These are phyloP conservation scores for Paramuricea clavata DNA, from an alignment of 92 coral and sea anemone genomes.

Conservation along the genomic window DNA sequence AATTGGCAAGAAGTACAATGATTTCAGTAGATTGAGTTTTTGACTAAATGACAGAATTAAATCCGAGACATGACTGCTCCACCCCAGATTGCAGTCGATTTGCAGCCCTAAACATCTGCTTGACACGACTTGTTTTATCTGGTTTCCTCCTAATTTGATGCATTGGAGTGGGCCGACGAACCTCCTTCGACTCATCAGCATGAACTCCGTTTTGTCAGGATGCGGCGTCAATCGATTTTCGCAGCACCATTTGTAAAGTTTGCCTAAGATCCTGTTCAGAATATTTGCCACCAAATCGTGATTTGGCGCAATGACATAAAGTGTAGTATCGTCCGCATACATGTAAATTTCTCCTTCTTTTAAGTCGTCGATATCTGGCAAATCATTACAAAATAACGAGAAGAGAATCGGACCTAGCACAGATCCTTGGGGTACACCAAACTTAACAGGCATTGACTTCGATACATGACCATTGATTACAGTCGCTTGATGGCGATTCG, in stretches of 20 bases:
- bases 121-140: slow-evolving; percentile 1
- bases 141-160: slow-evolving; percentile 1
- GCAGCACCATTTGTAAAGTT: slow-evolving; percentile 36
- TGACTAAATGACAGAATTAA: too few species aligned
- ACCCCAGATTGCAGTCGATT: too few species aligned
- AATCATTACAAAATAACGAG: slow-evolving; percentile 48
- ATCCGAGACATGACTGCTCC: too few species aligned
- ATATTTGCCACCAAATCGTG: slow-evolving; percentile 31
- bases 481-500: slow-evolving; percentile 28
- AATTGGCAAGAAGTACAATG: slow-evolving; percentile 35
- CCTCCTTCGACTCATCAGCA: slow-evolving; percentile 24
- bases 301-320: slow-evolving; percentile 22
- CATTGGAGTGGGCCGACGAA: slow-evolving; percentile 40
- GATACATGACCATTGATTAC: slow-evolving; percentile 19
- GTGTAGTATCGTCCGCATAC: slow-evolving; percentile 58
- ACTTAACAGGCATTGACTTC: slow-evolving; percentile 33
- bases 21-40: too few species aligned
- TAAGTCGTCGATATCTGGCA: background rate
- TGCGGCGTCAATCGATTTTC: background rate
- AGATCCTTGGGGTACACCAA: slow-evolving; percentile 64
- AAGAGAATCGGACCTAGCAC: slow-evolving; percentile 57
- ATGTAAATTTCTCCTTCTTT: slow-evolving; percentile 38
- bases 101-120: too few species aligned
- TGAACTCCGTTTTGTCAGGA: slow-evolving; percentile 24
- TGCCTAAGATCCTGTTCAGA: slow-evolving; percentile 35